Percentiles rank a stretch among this genome's conserved stretches.
Evolutionary conservation across 2,797 vertebrate species (phyloP).

Genomic region (Pseudocheirus occidentalis): DNA sequence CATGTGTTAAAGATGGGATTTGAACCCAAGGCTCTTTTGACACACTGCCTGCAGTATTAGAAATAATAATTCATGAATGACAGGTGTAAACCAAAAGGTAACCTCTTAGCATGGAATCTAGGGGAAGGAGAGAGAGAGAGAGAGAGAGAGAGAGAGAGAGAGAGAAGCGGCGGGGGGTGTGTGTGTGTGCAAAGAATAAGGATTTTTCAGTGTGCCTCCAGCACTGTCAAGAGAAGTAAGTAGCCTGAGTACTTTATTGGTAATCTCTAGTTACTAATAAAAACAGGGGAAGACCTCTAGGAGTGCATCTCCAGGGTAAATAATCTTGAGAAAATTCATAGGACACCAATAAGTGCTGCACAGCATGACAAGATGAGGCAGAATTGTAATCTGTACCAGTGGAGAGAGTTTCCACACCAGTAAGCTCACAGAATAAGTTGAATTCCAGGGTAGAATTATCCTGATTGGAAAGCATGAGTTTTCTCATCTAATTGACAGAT

Average conservation of each 20-base stretch:
- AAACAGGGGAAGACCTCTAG: not conserved
- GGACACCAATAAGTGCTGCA: not conserved
- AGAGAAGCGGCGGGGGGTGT: no score
- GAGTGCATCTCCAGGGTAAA: not conserved
- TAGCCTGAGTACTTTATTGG: not conserved
- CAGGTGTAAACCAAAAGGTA: not conserved
- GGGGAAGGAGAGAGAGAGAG: not conserved
- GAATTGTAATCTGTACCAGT: not conserved
- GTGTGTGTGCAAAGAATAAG: no score
- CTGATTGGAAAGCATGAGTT: not conserved
- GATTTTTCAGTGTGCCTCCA: not conserved
- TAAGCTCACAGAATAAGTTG: not conserved
- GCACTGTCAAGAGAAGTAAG: not conserved
- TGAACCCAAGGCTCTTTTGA: not conserved
- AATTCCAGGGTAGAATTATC: not conserved
- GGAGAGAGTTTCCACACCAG: not conserved
- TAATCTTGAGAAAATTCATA: not conserved
- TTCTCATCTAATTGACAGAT: not conserved
- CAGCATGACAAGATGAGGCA: not conserved
- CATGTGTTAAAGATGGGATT: not conserved
- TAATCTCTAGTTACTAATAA: not conserved
- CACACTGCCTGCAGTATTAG: not conserved
- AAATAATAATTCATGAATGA: not conserved
- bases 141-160: not conserved
- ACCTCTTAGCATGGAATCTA: not conserved